Evolutionary conservation across 2,113 vertebrate genomes (phyloP).

Genomic region (Otis tarda): DNA sequence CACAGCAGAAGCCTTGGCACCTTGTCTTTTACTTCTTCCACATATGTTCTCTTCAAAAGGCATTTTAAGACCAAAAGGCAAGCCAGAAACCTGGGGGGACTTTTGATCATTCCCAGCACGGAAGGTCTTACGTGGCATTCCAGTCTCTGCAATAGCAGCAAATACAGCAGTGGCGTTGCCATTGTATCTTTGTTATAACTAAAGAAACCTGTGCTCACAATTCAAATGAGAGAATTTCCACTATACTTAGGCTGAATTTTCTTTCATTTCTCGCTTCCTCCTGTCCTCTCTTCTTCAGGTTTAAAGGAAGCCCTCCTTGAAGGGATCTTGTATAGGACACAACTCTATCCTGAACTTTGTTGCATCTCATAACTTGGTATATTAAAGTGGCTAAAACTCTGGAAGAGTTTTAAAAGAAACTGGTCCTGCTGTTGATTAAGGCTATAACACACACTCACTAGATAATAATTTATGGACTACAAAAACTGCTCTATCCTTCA

Average conservation of each 20-base stretch:
- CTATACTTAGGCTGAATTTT: neutral
- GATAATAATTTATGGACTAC: neutral
- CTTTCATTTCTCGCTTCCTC: neutral
- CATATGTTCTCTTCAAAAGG: slow-evolving; percentile 60
- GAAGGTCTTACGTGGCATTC: neutral
- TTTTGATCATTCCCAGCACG: slow-evolving; percentile 64
- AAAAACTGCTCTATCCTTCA: neutral
- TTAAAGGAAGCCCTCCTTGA: neutral
- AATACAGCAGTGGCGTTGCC: neutral
- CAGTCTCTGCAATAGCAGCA: slow-evolving; percentile 18
- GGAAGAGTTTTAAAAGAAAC: neutral
- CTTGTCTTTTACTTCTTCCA: slow-evolving; percentile 23
- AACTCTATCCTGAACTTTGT: neutral
- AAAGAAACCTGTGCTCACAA: neutral
- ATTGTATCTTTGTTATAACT: neutral
- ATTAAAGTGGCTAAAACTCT: neutral
- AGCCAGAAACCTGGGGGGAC: slow-evolving; percentile 63
- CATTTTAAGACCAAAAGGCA: slow-evolving; percentile 36
- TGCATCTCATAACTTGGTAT: neutral
- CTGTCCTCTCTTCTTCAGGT: neutral
- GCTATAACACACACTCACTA: neutral
- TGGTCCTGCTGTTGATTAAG: neutral
- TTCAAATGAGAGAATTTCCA: neutral
- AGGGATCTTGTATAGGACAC: neutral
- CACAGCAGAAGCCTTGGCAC: slow-evolving; percentile 41